Evolutionary conservation across 2,113 vertebrate species (phyloP), one percentile per base, ranked within the genome.

Genomic region (Macquaria ambigua): DNA sequence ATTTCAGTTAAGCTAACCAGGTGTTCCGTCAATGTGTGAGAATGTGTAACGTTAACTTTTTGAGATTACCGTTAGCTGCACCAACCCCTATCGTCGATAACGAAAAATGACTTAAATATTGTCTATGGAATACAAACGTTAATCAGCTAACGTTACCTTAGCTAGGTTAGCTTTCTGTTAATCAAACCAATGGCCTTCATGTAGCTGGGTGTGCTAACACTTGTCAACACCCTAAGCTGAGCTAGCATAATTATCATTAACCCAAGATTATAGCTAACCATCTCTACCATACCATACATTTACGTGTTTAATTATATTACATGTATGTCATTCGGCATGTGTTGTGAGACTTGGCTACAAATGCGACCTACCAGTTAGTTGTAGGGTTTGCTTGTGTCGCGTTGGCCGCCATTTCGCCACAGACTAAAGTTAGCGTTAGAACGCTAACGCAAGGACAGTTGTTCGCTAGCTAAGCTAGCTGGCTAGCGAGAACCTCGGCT

Each of bases 321-420:
- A 56, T 31, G 0, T 0, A 28, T 56, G 0, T 61, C n/a, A 3
- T 20, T n/a, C 3, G 2, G 5, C 0, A 0, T 7, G 1, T 8
- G 14, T n/a, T 41, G 0, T 18, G 1, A 0, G 14, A 20, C 0
- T 6, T 58, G 10, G 0, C 11, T 12, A 21, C 0, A 56, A 61
- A 8, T 2, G 41, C 16, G 10, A 91, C 91, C 28, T 94, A 96
- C 96, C 96, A 96, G 88, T 82, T 95, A 5, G 91, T 28, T 31
- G 95, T n/a, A 12, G 93, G 83, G 6, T 91, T 59, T 78, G 93
- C 77, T 73, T 94, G 94, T 2, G 94, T 92, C 71, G 95, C 77
- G 69, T 96, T 96, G 89, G 95, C 95, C 94, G 96, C 96, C 96
- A 96, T 96, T 96, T 96, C 92, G 82, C 85, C 89, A 63, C 87